Percentiles rank a stretch among this genome's conserved stretches.
These are phyloP conservation scores for Myotis lucifugus DNA, from an alignment of 2,113 vertebrate species.

Conservation along the genomic window DNA sequence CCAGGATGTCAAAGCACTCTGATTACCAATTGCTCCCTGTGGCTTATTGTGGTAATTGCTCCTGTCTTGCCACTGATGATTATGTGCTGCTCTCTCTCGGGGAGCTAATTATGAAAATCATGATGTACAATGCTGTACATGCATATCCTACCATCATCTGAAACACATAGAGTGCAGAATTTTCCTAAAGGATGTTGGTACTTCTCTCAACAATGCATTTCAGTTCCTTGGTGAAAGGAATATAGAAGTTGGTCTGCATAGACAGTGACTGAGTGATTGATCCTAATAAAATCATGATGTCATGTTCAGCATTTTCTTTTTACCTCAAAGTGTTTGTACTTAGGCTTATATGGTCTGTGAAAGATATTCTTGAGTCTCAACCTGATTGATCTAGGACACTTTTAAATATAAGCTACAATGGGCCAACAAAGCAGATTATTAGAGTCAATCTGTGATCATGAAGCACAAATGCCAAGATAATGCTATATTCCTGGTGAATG, in stretches of 20 bases:
- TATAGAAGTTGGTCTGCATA: background rate
- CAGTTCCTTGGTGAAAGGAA: background rate
- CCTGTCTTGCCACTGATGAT: background rate
- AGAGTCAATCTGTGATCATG: background rate
- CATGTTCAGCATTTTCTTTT: background rate
- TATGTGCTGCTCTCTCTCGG: background rate
- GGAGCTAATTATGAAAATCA: background rate
- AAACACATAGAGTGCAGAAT: background rate
- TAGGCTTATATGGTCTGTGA: background rate
- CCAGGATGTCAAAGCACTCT: background rate
- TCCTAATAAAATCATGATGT: background rate
- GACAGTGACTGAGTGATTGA: background rate
- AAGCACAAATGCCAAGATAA: background rate
- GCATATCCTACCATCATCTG: background rate
- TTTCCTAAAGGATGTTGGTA: background rate
- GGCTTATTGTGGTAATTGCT: background rate
- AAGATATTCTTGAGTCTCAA: background rate
- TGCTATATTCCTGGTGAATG: background rate
- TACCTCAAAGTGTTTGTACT: background rate
- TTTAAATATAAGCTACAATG: background rate
- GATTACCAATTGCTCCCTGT: background rate
- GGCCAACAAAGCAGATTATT: background rate
- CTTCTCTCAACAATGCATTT: background rate
- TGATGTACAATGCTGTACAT: background rate
- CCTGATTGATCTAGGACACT: background rate